Percentiles rank a stretch among this genome's conserved stretches.
These are phyloP conservation scores for Empis livida DNA, from an alignment of 2,888 invertebrate genomes.

Conservation along the genomic window DNA sequence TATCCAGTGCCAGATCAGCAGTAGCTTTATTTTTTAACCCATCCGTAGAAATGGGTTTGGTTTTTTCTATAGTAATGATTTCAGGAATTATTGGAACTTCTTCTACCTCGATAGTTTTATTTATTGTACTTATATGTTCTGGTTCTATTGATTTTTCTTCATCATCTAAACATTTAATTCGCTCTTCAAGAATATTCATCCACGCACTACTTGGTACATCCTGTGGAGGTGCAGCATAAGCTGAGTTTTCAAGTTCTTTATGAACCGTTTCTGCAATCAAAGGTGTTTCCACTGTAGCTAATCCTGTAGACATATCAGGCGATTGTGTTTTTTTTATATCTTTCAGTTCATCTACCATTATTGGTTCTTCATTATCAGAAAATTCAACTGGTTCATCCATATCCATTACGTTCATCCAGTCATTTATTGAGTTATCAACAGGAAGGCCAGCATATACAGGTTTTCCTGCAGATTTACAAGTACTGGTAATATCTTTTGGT, in stretches of 20 bases:
- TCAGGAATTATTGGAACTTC: background rate
- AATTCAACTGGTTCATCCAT: conserved; percentile 24
- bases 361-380: conserved; percentile 9
- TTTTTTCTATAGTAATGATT: too few species aligned
- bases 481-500: too few species aligned
- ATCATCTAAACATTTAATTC: conserved; percentile 19
- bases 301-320: background rate
- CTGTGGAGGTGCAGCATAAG: conserved; percentile 23
- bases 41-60: too few species aligned
- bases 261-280: background rate
- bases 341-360: too few species aligned
- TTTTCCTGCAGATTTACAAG: too few species aligned
- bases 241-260: background rate
- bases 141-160: conserved; percentile 3
- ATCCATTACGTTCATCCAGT: conserved; percentile 21
- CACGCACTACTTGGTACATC: conserved; percentile 24
- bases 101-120: conserved; percentile 6
- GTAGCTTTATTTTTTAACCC: conserved; percentile 2
- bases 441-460: conserved; percentile 21
- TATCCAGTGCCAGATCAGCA: conserved; percentile 16
- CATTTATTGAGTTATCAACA: conserved; percentile 22
- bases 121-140: background rate
- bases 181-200: conserved; percentile 27
- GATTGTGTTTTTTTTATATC: background rate
- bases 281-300: background rate